phyloP scores from a whole-genome alignment of 2,888 invertebrate genomes.

The Heliconius hortense region DNA sequence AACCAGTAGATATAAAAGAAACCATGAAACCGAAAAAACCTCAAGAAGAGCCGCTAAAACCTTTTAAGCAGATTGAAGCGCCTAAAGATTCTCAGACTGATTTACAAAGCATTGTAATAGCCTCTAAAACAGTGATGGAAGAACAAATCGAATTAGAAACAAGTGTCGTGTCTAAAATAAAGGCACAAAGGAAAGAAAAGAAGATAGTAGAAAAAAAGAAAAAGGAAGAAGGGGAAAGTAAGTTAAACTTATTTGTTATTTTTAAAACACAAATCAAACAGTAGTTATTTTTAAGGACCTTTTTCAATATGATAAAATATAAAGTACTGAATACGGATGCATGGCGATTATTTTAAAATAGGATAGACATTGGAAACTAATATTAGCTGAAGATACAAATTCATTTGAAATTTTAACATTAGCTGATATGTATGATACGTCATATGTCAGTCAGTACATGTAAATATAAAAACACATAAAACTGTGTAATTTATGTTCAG shows the following conservation, averaged over 20 bases:
- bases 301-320: background rate
- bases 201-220: constrained; percentile 13
- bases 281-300: background rate
- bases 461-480: constrained; percentile 10
- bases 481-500: constrained; percentile 6
- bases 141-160: constrained; percentile 43
- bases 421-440: no score
- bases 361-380: background rate
- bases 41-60: constrained; percentile 55
- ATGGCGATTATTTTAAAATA: constrained; percentile 52
- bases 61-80: constrained; percentile 59
- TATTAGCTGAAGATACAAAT: background rate
- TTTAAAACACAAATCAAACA: background rate
- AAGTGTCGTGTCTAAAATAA: constrained; percentile 48
- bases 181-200: constrained; percentile 50
- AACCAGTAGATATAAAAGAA: background rate
- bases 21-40: constrained; percentile 39
- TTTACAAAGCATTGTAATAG: constrained; percentile 51
- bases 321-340: constrained; percentile 57
- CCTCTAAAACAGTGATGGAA: constrained; percentile 41
- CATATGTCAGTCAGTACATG: background rate
- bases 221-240: constrained; percentile 25
- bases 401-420: background rate
- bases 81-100: background rate
- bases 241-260: background rate